Evolutionary conservation across 1,140 invertebrate species (phyloP), one percentile per base, ranked within the genome.

Genomic region (Archegozetes longisetosus): DNA sequence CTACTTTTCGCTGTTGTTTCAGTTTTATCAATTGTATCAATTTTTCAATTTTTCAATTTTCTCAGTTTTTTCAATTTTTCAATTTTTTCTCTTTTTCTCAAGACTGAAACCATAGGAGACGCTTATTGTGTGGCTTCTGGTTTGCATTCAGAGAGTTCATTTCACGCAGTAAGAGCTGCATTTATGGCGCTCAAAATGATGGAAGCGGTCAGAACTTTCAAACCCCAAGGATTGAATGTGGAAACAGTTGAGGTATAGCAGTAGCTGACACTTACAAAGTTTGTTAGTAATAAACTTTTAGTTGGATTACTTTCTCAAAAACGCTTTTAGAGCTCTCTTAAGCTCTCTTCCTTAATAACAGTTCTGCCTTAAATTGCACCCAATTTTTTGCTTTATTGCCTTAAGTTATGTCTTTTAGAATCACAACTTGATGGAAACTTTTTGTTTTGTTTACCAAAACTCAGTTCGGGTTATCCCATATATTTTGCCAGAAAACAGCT

Each of bases 131-230:
- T 75, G 14, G 75, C 73, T n/a, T 71, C 70, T 6, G 75, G 76
- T 49, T 64, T 90, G n/a, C 89, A 87, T 0, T 79, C 84, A 65
- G 73, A 82, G 55, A 88, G 83, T 40, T 74, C 75, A 20, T 88
- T 84, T 51, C 90, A 95, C 72, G 89, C 90, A 9, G 86, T 89
- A 60, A 88, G 91, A 75, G 91, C 92, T 29, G 86, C 88, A 23
- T 94, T 88, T 88, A 94, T 96, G 90, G 86, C 84, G 6, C 67
- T 88, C 53, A 81, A 80, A 69, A 96, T 96, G 90, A 88, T 93
- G 61, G 80, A 87, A 67, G 86, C 84, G 0, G 91, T 89, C 69
- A 79, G 81, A 4, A 79, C 82, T 40, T 40, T 40, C 20, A 22
- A n/a, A 20, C 20, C 50, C 6, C 50, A 26, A n/a, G 50, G 50